phyloP scores from a whole-genome alignment of 2,888 invertebrate species.

The Phragmatobia fuliginosa region DNA sequence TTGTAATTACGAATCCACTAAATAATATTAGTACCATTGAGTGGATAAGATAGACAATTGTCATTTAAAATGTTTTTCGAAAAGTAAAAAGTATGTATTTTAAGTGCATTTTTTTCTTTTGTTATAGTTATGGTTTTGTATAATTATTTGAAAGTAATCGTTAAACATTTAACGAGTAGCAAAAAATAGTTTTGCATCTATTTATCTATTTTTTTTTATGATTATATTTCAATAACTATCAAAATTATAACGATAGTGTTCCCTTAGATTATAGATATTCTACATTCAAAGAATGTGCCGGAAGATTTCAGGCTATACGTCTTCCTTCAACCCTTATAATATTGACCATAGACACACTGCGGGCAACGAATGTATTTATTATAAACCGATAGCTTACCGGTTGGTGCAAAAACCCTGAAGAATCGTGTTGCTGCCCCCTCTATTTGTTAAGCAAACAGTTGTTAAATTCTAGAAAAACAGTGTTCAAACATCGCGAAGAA shows the following conservation, averaged over 20 bases:
- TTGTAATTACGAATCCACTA: background rate
- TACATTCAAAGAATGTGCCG: no score
- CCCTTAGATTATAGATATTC: no score
- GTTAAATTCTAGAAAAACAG: background rate
- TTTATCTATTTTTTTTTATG: no score
- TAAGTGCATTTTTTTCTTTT: no score
- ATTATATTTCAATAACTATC: no score
- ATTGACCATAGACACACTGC: no score
- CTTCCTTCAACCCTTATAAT: no score
- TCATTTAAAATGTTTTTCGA: background rate
- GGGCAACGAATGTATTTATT: background rate
- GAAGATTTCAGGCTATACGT: background rate
- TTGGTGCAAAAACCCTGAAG: background rate
- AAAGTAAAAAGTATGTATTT: no score
- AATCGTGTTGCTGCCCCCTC: background rate
- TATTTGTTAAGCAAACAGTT: background rate
- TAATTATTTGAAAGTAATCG: background rate
- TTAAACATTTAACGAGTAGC: background rate
- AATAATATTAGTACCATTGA: background rate
- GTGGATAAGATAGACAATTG: background rate
- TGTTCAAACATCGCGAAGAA: conserved; percentile 3
- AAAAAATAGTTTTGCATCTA: background rate
- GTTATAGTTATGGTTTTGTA: no score
- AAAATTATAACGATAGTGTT: no score
- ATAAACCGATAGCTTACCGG: background rate